Evolutionary conservation across 2,797 vertebrate genomes (phyloP).

Genomic region (Sebastes reedi): DNA sequence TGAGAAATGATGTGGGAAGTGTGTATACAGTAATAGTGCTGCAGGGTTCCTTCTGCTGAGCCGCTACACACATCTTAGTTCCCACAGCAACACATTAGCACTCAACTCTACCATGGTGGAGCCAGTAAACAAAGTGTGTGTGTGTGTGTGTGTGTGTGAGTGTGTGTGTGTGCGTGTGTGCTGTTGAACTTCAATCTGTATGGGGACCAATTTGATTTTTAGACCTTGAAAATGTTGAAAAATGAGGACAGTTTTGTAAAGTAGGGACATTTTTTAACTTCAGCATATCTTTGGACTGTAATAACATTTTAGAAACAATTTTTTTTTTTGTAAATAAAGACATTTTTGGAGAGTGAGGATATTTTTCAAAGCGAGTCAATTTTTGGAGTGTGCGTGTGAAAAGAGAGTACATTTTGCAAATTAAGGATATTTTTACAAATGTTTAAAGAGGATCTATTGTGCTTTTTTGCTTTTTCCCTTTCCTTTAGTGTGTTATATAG

Average conservation of each 20-base stretch:
- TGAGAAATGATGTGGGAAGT: slow-evolving; percentile 35
- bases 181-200: background rate
- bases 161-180: background rate
- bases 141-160: background rate
- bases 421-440: background rate
- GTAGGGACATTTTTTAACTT: background rate
- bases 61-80: slow-evolving; percentile 43
- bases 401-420: background rate
- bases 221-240: background rate
- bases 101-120: slow-evolving; percentile 20
- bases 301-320: background rate
- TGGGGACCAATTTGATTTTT: background rate
- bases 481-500: no score
- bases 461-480: no score
- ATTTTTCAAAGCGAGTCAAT: background rate
- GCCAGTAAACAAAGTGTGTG: slow-evolving; percentile 17
- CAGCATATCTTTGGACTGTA: background rate
- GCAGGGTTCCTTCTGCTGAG: slow-evolving; percentile 50
- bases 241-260: background rate
- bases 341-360: background rate
- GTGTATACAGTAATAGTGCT: slow-evolving; percentile 38
- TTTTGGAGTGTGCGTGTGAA: background rate
- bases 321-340: background rate
- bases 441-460: no score
- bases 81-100: slow-evolving; percentile 68